phyloP scores from a whole-genome alignment of 2,888 invertebrate genomes.

The Punctoribates punctum region DNA sequence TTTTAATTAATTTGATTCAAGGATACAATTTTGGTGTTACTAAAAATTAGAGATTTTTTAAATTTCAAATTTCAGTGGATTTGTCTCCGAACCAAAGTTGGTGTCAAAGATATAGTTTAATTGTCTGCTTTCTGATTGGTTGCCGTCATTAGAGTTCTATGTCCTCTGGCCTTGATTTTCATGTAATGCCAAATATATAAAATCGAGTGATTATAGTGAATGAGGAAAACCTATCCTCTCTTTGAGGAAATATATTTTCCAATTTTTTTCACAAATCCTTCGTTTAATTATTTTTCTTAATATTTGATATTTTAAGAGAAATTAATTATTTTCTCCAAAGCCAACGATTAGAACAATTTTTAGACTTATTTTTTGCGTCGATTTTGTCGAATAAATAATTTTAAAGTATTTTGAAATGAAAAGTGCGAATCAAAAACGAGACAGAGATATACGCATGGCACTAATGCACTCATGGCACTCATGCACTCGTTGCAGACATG shows the following conservation, averaged over 20 bases:
- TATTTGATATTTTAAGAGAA: not conserved
- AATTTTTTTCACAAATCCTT: not conserved
- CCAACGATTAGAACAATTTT: not conserved
- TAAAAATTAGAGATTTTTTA: too few species aligned
- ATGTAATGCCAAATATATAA: not conserved
- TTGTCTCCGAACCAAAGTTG: not conserved
- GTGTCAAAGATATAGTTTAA: not conserved
- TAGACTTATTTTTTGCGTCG: not conserved
- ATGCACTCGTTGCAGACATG: too few species aligned
- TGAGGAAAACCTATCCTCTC: conserved; percentile 11
- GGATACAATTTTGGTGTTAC: too few species aligned
- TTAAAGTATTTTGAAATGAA: not conserved
- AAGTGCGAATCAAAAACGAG: conserved; percentile 3
- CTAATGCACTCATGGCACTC: too few species aligned
- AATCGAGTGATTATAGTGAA: not conserved
- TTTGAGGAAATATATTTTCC: conserved; percentile 1
- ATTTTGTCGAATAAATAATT: not conserved
- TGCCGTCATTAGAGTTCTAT: conserved; percentile 18
- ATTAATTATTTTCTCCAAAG: not conserved
- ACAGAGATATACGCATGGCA: not conserved
- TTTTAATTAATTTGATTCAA: too few species aligned
- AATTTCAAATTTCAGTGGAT: not conserved
- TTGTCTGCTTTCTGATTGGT: not conserved
- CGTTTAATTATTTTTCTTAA: not conserved
- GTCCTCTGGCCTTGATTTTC: conserved; percentile 35